These are phyloP conservation scores for Zelleria hepariella DNA, from an alignment of 2,888 invertebrate species.

Conservation along the genomic window DNA sequence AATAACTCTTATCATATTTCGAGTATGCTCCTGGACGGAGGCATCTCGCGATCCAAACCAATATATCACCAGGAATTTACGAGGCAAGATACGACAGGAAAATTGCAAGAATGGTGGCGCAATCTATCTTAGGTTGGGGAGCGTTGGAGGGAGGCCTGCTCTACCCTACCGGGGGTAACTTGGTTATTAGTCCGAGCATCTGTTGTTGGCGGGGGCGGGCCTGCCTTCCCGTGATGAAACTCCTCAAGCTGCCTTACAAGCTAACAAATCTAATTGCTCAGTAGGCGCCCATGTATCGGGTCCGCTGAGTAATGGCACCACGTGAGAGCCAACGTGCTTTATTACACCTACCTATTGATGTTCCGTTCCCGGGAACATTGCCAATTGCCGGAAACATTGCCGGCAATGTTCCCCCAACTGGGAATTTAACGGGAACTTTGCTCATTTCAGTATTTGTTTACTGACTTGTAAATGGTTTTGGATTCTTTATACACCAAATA, in stretches of 20 bases:
- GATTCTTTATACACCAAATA: too few species aligned
- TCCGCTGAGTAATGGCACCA: conserved; percentile 59
- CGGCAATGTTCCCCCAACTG: too few species aligned
- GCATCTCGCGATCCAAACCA: conserved; percentile 73
- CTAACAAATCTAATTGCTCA: conserved; percentile 72
- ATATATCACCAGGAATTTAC: conserved; percentile 90
- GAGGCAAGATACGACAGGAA: conserved; percentile 92
- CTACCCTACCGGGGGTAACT: conserved; percentile 39
- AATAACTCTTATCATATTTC: conserved; percentile 73
- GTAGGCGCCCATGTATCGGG: conserved; percentile 63
- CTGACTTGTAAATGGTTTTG: too few species aligned
- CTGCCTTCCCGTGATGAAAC: conserved; percentile 40
- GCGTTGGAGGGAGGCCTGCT: conserved; percentile 47
- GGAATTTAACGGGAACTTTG: too few species aligned
- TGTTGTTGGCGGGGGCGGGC: conserved; percentile 73
- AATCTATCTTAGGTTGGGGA: conserved; percentile 88
- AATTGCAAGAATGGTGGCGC: conserved; percentile 94
- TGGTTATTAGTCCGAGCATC: conserved; percentile 75
- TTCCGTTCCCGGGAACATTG: too few species aligned
- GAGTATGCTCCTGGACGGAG: conserved; percentile 69
- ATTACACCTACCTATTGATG: neutral
- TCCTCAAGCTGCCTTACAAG: conserved; percentile 58
- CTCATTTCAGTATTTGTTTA: too few species aligned
- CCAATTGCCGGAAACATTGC: too few species aligned
- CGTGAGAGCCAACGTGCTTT: conserved; percentile 23